phyloP scores from a whole-genome alignment of 1,140 invertebrate species.

The Araneus ventricosus region DNA sequence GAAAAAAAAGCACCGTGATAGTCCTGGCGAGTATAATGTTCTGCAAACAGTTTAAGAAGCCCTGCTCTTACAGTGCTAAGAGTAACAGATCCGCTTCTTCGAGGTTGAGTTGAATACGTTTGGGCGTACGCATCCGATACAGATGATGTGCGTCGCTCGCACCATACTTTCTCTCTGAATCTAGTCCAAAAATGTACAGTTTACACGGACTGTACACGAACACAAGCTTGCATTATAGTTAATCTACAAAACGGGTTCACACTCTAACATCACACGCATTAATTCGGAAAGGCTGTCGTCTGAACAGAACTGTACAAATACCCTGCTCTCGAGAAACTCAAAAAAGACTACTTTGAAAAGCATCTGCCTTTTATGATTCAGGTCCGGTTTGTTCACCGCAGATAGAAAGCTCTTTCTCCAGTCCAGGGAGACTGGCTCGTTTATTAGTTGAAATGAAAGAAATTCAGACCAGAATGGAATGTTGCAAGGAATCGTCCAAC shows the following conservation, averaged over 20 bases:
- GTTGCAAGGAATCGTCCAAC: neutral
- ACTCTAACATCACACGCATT: neutral
- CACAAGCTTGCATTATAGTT: neutral
- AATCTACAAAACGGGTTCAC: neutral
- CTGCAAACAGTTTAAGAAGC: too few relatives aligned
- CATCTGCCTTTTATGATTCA: too few relatives aligned
- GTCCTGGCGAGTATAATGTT: too few relatives aligned
- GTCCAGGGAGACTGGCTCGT: neutral
- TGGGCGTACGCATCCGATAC: too few relatives aligned
- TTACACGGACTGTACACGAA: neutral
- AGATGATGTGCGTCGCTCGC: too few relatives aligned
- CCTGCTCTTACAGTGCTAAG: too few relatives aligned
- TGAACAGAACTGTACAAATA: constrained; percentile 20
- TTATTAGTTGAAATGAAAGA: neutral
- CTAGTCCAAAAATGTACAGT: too few relatives aligned
- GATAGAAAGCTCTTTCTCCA: neutral
- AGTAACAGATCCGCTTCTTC: too few relatives aligned
- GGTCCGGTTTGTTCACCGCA: neutral
- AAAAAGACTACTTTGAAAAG: neutral
- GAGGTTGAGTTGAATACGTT: too few relatives aligned
- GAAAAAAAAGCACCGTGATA: too few relatives aligned
- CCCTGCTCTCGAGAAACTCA: constrained; percentile 21
- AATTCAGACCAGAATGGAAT: neutral
- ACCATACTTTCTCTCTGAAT: too few relatives aligned
- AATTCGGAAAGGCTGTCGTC: constrained; percentile 37